phyloP scores from a whole-genome alignment of 1,140 invertebrate genomes.

The Oppia nitens region DNA sequence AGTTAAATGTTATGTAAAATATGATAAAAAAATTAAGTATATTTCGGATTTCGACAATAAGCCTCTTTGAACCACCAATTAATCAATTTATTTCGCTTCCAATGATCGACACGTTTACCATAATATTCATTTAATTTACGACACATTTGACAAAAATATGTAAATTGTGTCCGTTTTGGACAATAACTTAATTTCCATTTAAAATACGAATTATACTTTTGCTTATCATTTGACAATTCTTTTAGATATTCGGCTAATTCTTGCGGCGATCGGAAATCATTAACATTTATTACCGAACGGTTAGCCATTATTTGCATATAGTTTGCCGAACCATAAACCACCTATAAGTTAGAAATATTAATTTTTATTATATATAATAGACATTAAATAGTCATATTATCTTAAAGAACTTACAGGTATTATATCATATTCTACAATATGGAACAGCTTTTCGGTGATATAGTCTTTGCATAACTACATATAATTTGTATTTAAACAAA shows the following conservation, averaged over 20 bases:
- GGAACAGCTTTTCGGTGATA: slow-evolving; percentile 30
- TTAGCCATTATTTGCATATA: slow-evolving; percentile 26
- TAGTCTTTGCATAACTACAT: slow-evolving; percentile 24
- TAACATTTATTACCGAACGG: slow-evolving; percentile 29
- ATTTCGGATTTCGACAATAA: not conserved
- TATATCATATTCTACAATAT: slow-evolving; percentile 23
- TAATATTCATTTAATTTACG: not conserved
- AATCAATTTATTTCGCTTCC: not conserved
- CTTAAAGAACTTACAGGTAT: slow-evolving; percentile 22
- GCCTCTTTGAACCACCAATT: not conserved
- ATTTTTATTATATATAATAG: not conserved
- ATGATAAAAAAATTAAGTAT: no score
- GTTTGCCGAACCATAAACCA: slow-evolving; percentile 28
- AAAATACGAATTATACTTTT: slow-evolving; percentile 26
- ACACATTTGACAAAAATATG: not conserved
- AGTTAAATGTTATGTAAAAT: no score
- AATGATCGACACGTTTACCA: not conserved
- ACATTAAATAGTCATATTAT: not conserved
- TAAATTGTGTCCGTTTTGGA: not conserved
- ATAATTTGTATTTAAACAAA: no score
- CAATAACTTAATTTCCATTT: slow-evolving; percentile 22
- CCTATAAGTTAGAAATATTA: slow-evolving; percentile 18
- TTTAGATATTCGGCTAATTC: slow-evolving; percentile 23
- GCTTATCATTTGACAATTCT: slow-evolving; percentile 21
- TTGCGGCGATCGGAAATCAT: slow-evolving; percentile 22